phyloP scores from a whole-genome alignment of 2,797 vertebrate genomes.

The Amblyopsis hoosieri region DNA sequence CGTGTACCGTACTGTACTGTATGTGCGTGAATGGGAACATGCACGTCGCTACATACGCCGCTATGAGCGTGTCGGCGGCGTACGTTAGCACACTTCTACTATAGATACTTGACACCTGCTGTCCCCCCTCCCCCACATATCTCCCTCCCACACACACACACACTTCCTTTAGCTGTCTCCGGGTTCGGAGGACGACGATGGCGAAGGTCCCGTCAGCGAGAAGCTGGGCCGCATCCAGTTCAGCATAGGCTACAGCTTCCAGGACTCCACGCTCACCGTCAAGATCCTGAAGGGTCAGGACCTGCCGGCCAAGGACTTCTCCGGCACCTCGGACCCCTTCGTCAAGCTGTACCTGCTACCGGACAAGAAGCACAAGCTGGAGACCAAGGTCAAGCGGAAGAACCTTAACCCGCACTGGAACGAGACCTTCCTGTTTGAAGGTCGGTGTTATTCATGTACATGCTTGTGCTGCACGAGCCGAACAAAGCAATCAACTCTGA shows the following conservation, averaged over 20 bases:
- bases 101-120: conserved; percentile 12
- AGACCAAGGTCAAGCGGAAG: conserved; percentile 99
- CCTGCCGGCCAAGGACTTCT: conserved; percentile 97
- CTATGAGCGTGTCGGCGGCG: conserved; percentile 10
- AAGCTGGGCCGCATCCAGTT: conserved; percentile 87
- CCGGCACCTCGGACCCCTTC: conserved; percentile 96
- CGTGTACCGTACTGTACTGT: background rate
- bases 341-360: conserved; percentile 98
- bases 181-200: conserved; percentile 93
- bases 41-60: conserved; percentile 1
- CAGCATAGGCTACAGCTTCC: conserved; percentile 98
- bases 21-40: background rate
- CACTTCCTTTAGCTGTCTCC: conserved; percentile 86
- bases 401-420: conserved; percentile 99
- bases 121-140: no score
- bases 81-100: conserved; percentile 1
- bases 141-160: background rate
- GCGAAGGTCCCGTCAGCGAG: conserved; percentile 88
- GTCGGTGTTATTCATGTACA: conserved; percentile 53
- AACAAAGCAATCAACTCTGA: no score
- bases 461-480: no score
- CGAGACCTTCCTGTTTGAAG: conserved; percentile 97
- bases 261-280: conserved; percentile 96
- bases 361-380: conserved; percentile 99
- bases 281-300: conserved; percentile 98